These are phyloP conservation scores for Linurgus olivaceus DNA, from an alignment of 2,797 vertebrate species.

Conservation along the genomic window DNA sequence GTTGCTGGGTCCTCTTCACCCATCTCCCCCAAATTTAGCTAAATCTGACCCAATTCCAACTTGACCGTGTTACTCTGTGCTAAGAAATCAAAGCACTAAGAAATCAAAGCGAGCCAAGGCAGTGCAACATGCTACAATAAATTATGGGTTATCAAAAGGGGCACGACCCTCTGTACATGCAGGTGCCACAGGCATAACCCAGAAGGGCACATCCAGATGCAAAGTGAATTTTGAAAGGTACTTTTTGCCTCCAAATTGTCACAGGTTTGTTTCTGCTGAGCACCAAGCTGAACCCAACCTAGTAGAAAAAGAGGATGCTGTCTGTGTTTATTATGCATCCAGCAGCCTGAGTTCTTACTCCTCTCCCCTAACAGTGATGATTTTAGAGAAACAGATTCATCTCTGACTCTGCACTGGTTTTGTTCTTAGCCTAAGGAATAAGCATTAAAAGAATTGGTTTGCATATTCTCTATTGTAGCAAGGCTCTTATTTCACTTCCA, in stretches of 20 bases:
- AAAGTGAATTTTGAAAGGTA: neutral
- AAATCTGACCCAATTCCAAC: neutral
- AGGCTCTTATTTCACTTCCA: slow-evolving; percentile 11
- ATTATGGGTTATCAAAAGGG: neutral
- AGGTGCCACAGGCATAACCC: neutral
- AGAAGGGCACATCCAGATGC: neutral
- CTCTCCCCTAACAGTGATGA: neutral
- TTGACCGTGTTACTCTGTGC: neutral
- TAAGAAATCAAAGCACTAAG: slow-evolving; percentile 1
- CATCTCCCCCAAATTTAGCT: slow-evolving; percentile 8
- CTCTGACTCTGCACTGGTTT: neutral
- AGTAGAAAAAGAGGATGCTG: neutral
- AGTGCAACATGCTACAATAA: neutral
- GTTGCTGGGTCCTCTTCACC: neutral
- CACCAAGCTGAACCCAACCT: neutral
- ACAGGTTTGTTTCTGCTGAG: neutral
- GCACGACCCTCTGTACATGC: rapidly evolving
- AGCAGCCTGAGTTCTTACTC: neutral
- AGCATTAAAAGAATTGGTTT: neutral
- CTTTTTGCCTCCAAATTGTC: neutral
- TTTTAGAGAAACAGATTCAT: neutral
- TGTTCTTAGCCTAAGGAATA: neutral
- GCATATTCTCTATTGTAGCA: neutral
- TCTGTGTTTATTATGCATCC: neutral
- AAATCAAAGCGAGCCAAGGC: neutral